These are phyloP conservation scores for Eulemur macaco DNA, from an alignment of 2,113 vertebrate genomes.

Conservation along the genomic window DNA sequence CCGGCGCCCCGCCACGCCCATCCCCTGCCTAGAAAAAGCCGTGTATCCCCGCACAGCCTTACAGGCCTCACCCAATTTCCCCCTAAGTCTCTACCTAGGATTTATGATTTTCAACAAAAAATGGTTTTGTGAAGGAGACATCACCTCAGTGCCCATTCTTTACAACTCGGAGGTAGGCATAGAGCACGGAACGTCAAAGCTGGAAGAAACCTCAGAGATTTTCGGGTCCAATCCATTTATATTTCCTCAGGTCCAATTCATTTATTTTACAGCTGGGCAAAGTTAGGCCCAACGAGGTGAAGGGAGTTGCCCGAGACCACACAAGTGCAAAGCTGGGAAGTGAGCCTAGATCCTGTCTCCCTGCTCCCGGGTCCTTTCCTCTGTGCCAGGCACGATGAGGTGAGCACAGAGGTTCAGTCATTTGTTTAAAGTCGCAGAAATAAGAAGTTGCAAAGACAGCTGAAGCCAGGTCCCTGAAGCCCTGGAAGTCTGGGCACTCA, in stretches of 20 bases:
- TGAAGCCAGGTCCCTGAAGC: not conserved
- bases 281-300: not conserved
- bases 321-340: not conserved
- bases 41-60: not conserved
- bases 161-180: not conserved
- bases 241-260: not conserved
- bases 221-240: not conserved
- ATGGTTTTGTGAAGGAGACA: conserved; percentile 45
- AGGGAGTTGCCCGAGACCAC: not conserved
- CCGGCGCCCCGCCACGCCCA: conserved; percentile 62
- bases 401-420: not conserved
- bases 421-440: not conserved
- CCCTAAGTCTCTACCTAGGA: not conserved
- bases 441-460: not conserved
- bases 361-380: not conserved
- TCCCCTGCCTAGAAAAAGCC: conserved; percentile 37
- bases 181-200: not conserved
- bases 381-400: not conserved
- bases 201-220: not conserved
- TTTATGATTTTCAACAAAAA: conserved; percentile 25
- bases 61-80: not conserved
- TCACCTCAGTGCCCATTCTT: conserved; percentile 31
- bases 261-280: not conserved
- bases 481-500: not conserved
- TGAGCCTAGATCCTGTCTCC: not conserved